Base-by-base conservation (phyloP, 2,888 invertebrate species). In the Ceratothoa steindachneri region DNA sequence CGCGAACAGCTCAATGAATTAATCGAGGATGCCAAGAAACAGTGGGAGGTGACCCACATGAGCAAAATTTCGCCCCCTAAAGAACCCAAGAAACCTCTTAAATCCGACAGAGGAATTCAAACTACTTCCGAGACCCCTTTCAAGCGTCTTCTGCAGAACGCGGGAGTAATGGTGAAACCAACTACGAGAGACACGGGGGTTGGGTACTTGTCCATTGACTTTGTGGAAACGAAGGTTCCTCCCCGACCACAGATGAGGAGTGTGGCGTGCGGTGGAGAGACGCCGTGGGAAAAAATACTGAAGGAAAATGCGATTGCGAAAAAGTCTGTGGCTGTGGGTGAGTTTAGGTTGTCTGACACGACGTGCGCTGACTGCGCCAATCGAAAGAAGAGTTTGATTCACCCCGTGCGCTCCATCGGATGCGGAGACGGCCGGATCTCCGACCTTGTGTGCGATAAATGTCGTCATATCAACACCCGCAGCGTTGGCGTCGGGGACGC, bases 401-500 rank as follows among this genome's bases (percentile, higher is more conserved):
- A 27, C 19, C 28, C 5, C 27, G 30, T 52, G 12, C 67, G 66
- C 12, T 31, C 30, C 51, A 41, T 22, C 7, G 72, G 52, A 27
- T 41, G 28, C 3, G 88, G 88, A 1, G 86, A 87, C 55, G 85
- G 87, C 80, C 85, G 84, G 7, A 82, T 86, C n/a, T 84, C 83
- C 9, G 87, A 87, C 80, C 81, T 84, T 55, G 81, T 86, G 65
- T 89, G 88, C 81, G 85, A 85, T 66, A 87, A 86, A 83, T 80
- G 79, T 53, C 53, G 60, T 28, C 68, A 75, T 72, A 82, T 83
- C 2, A 81, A 83, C 69, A 88, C 87, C 73, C 87, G 87, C 69
- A 87, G 87, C 67, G 84, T 90, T 53, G 89, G 87, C 5, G 87
- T 89, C 19, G 89, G 90, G 41, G 86, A 87, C n/a, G 86, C 86